Evolutionary conservation across 2,113 vertebrate genomes (phyloP).

Genomic region (Sclerurus mexicanus): DNA sequence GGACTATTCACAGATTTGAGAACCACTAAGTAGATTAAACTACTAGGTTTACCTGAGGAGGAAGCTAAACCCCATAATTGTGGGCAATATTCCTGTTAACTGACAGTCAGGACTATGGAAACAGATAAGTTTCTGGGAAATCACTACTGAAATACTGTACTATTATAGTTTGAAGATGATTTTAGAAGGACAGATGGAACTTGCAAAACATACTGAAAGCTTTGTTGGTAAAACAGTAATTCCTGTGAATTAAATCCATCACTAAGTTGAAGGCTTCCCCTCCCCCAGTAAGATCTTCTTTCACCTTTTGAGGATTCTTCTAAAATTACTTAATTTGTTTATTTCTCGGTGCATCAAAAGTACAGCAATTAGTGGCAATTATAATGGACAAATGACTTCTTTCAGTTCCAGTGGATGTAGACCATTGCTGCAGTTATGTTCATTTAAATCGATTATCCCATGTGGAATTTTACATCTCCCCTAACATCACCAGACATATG

Average conservation of each 20-base stretch:
- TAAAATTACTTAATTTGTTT: neutral
- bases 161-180: neutral
- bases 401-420: neutral
- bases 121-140: neutral
- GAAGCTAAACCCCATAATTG: neutral
- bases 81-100: neutral
- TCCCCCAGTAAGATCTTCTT: neutral
- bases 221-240: neutral
- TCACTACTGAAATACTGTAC: neutral
- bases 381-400: neutral
- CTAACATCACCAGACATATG: neutral
- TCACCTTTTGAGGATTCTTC: neutral
- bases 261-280: neutral
- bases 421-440: neutral
- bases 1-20: neutral
- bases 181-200: neutral
- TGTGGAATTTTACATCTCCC: neutral
- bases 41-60: neutral
- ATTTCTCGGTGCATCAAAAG: neutral
- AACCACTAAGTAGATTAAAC: neutral
- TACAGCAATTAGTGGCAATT: neutral
- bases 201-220: neutral
- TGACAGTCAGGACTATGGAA: neutral
- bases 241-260: neutral
- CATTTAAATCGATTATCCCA: neutral